Percentiles rank a stretch among this genome's conserved stretches.
Evolutionary conservation across 1,140 invertebrate species (phyloP).

Genomic region (Anoplophora glabripennis): DNA sequence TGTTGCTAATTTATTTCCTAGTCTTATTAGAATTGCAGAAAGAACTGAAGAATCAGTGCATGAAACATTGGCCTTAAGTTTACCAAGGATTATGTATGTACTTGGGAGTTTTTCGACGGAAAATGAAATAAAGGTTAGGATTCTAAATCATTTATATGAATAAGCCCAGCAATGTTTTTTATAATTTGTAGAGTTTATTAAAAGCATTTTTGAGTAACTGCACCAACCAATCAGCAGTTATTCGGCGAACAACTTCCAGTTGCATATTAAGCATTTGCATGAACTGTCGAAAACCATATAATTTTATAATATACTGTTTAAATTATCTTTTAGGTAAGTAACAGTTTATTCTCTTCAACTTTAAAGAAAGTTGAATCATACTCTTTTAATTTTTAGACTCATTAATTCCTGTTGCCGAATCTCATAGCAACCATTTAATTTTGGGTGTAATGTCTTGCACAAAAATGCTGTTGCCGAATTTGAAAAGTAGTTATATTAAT

Average conservation of each 20-base stretch:
- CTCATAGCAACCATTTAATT: constrained; percentile 52
- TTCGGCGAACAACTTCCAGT: constrained; percentile 41
- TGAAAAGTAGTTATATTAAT: constrained; percentile 28
- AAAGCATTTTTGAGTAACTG: constrained; percentile 45
- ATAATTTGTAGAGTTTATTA: constrained; percentile 36
- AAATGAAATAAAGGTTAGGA: constrained; percentile 69
- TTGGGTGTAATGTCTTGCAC: constrained; percentile 63
- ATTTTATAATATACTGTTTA: constrained; percentile 41
- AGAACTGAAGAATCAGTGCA: constrained; percentile 71
- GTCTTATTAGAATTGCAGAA: constrained; percentile 63
- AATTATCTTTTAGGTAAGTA: constrained; percentile 42
- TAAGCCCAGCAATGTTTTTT: constrained; percentile 1
- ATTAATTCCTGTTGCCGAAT: constrained; percentile 50
- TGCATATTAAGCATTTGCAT: constrained; percentile 42
- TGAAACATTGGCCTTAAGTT: constrained; percentile 66
- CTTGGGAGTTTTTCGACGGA: constrained; percentile 73
- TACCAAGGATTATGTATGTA: constrained; percentile 67
- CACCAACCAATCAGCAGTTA: constrained; percentile 39
- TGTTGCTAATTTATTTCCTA: constrained; percentile 70
- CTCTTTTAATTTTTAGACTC: constrained; percentile 35
- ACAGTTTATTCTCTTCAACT: constrained; percentile 2
- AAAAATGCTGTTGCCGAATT: constrained; percentile 59
- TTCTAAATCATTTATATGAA: background rate
- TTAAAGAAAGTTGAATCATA: constrained; percentile 5
- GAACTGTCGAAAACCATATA: constrained; percentile 41